Percentiles rank a stretch among this genome's conserved stretches.
These are phyloP conservation scores for Sarcophaga variegata DNA, from an alignment of 2,888 invertebrate genomes.

Conservation along the genomic window DNA sequence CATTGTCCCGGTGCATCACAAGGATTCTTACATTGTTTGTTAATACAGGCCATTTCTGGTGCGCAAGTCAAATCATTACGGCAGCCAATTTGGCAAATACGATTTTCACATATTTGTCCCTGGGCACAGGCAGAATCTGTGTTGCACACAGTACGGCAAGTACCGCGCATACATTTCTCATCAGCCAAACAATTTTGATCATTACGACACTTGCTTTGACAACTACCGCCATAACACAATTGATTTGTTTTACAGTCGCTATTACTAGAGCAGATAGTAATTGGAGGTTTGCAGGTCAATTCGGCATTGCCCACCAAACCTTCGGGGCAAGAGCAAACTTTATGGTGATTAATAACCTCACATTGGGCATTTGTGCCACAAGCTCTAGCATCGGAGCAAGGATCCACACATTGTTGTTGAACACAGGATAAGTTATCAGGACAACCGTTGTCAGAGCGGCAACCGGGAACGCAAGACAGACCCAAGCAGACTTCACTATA, in stretches of 20 bases:
- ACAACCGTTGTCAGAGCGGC: slow-evolving; percentile 91
- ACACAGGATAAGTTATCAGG: slow-evolving; percentile 88
- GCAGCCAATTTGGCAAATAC: slow-evolving; percentile 93
- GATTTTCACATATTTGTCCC: slow-evolving; percentile 93
- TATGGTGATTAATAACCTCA: slow-evolving; percentile 86
- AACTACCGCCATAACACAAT: slow-evolving; percentile 89
- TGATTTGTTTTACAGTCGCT: slow-evolving; percentile 88
- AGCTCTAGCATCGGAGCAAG: slow-evolving; percentile 89
- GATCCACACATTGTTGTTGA: slow-evolving; percentile 90
- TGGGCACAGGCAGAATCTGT: slow-evolving; percentile 90
- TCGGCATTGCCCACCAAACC: slow-evolving; percentile 89
- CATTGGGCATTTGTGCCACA: slow-evolving; percentile 94
- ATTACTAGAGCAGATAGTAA: slow-evolving; percentile 85
- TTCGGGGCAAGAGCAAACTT: slow-evolving; percentile 88
- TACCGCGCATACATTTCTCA: slow-evolving; percentile 92
- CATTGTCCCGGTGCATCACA: slow-evolving; percentile 89
- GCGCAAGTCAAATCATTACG: slow-evolving; percentile 91
- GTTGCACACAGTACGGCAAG: slow-evolving; percentile 93
- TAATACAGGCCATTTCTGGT: slow-evolving; percentile 89
- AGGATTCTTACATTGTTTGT: slow-evolving; percentile 91
- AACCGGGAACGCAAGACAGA: slow-evolving; percentile 90
- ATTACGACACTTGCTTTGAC: slow-evolving; percentile 90
- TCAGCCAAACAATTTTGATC: slow-evolving; percentile 92
- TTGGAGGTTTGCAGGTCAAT: slow-evolving; percentile 87
- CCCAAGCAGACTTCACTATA: slow-evolving; percentile 94